These are phyloP conservation scores for Sarcophaga carnaria DNA, from an alignment of 2,888 invertebrate species.

Conservation along the genomic window DNA sequence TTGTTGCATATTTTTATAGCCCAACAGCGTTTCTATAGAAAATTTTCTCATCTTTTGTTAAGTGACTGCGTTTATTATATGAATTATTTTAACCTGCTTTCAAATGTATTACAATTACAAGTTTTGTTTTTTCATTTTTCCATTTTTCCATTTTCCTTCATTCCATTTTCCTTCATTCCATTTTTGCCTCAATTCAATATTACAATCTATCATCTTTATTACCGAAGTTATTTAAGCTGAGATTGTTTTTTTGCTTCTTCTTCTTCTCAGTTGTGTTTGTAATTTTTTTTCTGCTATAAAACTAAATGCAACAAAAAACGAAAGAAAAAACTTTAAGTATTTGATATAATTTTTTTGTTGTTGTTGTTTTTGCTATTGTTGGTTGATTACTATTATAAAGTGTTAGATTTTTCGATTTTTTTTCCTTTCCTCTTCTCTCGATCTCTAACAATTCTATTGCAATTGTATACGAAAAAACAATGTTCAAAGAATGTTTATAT, in stretches of 20 bases:
- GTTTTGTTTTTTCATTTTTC: background rate
- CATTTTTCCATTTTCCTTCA: background rate
- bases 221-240: background rate
- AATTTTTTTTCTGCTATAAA: background rate
- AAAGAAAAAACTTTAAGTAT: background rate
- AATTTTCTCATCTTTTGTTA: conserved; percentile 57
- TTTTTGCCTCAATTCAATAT: background rate
- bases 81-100: conserved; percentile 63
- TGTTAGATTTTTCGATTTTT: conserved; percentile 34
- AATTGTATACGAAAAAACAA: background rate
- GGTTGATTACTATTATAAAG: conserved; percentile 60
- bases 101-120: background rate
- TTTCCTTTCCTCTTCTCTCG: background rate
- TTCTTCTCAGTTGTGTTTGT: conserved; percentile 17
- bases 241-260: background rate
- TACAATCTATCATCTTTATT: background rate
- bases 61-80: conserved; percentile 57
- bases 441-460: background rate
- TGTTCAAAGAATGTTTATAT: background rate
- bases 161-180: background rate
- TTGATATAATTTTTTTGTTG: background rate
- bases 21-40: background rate
- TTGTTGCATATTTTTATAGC: background rate
- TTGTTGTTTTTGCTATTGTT: conserved; percentile 9
- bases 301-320: conserved; percentile 3